A percentile compares a stretch with the other conserved stretches of the same genome.
Conservation (phyloP, 2,113 vertebrate genomes). For the Danionella cerebrum region DNA sequence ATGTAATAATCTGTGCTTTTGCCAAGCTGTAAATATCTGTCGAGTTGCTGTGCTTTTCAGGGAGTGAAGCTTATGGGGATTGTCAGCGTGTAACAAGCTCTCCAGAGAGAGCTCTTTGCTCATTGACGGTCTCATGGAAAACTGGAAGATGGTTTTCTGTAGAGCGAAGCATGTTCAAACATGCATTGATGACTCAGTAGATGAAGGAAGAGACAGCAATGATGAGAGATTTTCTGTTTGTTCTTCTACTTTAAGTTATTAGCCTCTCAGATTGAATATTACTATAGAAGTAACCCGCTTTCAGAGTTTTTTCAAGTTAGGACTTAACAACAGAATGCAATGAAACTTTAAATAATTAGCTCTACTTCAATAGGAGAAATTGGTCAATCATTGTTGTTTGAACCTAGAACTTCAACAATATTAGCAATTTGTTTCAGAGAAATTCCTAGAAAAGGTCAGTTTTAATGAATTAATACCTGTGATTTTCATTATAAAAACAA, state of each 20-base stretch:
- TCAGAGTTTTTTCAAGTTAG: too few species aligned
- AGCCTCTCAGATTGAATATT: too few species aligned
- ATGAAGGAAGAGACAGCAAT: background rate
- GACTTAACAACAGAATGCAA: too few species aligned
- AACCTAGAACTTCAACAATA: too few species aligned
- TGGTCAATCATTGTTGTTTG: too few species aligned
- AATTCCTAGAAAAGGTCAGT: too few species aligned
- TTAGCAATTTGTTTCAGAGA: too few species aligned
- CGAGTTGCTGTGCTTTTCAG: background rate
- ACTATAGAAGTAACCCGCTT: too few species aligned
- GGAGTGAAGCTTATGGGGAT: background rate
- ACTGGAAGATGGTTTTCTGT: slow-evolving; percentile 7
- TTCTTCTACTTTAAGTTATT: background rate
- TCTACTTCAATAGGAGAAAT: too few species aligned
- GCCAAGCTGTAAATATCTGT: background rate
- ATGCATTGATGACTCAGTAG: background rate
- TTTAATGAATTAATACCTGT: too few species aligned
- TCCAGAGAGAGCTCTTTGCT: slow-evolving; percentile 31
- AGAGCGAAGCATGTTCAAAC: slow-evolving; percentile 1
- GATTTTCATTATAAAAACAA: too few species aligned
- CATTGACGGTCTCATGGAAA: slow-evolving; percentile 1
- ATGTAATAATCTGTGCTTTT: background rate
- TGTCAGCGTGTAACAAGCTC: slow-evolving; percentile 44
- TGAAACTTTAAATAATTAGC: too few species aligned
- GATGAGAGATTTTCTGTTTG: background rate